Evolutionary conservation across 1,140 invertebrate genomes (phyloP), one percentile per base, ranked within the genome.

Genomic region (Heliconius melpomene): DNA sequence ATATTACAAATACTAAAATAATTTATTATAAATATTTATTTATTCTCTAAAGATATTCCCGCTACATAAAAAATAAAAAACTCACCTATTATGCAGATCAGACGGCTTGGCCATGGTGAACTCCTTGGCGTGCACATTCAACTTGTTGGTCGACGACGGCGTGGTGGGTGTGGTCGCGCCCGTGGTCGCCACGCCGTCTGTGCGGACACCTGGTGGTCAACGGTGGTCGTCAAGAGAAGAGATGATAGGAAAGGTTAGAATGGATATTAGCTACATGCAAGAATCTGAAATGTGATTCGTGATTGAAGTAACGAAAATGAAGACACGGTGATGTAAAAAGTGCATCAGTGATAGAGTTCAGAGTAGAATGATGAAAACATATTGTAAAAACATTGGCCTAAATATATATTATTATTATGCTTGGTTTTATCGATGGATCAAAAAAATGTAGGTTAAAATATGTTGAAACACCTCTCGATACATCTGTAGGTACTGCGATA

Each of bases 111-210:
- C 89, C 97, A 97, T 97, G 82, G 97, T 97, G 91, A 98, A 98
- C 95, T 98, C 97, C 94, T 97, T 97, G 70, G 97, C 97, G 95
- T 98, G 97, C 75, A 97, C 97, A 91, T 98, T 98, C 84, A 98
- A 95, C 94, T 97, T 96, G 87, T 95, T 96, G 80, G 85, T 79
- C 11, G 90, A 75, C 0, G 85, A 78, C 2, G 84, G 40, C 75
- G 86, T 82, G 79, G 88, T 78, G 26, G 79, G 75, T 26, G 90
- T 87, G 86, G 79, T 23, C 26, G 71, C 76, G 20, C 57, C 75
- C 29, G 89, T 85, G n/a, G 85, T 83, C 83, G 89, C 86, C 84
- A 91, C 89, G 84, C 88, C 93, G 90, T 95, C 94, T 91, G 92
- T 93, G 86, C 93, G 92, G 77, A 95, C 94, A 93, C 94, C 94